Evolutionary conservation across 2,888 invertebrate genomes (phyloP).

Genomic region (Synanthedon vespiformis): DNA sequence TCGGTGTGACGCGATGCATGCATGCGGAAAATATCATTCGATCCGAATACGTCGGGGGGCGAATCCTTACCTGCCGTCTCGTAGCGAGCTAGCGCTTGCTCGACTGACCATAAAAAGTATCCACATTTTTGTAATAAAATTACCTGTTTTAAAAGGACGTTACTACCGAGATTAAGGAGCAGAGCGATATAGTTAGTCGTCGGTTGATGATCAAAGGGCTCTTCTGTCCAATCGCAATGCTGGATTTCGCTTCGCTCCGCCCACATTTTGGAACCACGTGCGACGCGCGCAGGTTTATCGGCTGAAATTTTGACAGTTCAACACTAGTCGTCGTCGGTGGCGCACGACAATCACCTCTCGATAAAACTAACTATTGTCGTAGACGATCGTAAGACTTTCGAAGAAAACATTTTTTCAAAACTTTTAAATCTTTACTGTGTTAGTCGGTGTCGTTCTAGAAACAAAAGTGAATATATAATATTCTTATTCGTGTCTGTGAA

Average conservation of each 20-base stretch:
- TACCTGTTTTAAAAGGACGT: conserved; percentile 70
- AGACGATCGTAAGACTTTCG: conserved; percentile 2
- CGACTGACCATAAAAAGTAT: conserved; percentile 59
- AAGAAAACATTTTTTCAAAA: conserved; percentile 4
- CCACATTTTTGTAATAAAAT: conserved; percentile 66
- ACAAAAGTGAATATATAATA: background rate
- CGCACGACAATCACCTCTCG: conserved; percentile 6
- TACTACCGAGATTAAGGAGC: conserved; percentile 69
- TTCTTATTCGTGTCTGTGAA: background rate
- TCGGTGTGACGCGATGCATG: conserved; percentile 22
- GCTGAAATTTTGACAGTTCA: conserved; percentile 43
- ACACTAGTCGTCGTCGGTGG: conserved; percentile 19
- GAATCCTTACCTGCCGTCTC: conserved; percentile 28
- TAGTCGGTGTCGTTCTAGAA: background rate
- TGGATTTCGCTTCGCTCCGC: conserved; percentile 33
- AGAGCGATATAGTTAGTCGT: conserved; percentile 65
- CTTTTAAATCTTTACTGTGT: conserved; percentile 13
- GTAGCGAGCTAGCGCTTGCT: conserved; percentile 23
- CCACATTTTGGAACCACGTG: conserved; percentile 54
- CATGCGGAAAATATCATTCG: conserved; percentile 37
- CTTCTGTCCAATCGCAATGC: conserved; percentile 37
- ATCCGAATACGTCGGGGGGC: conserved; percentile 11
- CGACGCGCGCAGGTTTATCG: conserved; percentile 52
- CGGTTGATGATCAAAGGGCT: conserved; percentile 62
- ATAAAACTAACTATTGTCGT: conserved; percentile 7